A percentile compares a stretch with the other conserved stretches of the same genome.
These are phyloP conservation scores for Morone chrysops DNA, from an alignment of 2,113 vertebrate species.

Conservation along the genomic window DNA sequence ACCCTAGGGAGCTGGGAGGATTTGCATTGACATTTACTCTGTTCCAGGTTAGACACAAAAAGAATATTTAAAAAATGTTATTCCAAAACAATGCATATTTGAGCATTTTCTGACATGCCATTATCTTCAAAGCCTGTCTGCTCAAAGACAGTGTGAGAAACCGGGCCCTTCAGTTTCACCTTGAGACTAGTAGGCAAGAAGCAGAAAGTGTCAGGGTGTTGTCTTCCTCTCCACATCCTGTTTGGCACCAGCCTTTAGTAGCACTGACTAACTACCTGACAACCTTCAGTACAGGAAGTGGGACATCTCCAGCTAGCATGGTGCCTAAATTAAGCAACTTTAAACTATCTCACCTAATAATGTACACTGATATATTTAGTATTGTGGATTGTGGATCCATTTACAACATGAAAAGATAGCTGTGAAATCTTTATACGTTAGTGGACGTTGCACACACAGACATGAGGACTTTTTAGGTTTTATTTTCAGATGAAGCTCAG, in stretches of 20 bases:
- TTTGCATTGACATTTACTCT: neutral
- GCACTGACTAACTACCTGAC: conserved; percentile 15
- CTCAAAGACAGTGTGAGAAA: neutral
- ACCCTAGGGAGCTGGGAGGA: neutral
- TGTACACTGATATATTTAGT: neutral
- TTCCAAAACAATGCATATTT: neutral
- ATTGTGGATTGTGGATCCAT: neutral
- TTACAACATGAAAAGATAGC: neutral
- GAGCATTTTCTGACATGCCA: neutral
- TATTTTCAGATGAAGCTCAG: neutral
- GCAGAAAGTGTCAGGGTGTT: neutral
- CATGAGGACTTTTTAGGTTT: neutral
- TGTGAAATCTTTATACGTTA: too few relatives aligned
- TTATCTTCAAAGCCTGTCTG: neutral
- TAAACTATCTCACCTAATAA: neutral
- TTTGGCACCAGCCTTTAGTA: conserved; percentile 42
- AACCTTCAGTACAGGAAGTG: conserved; percentile 50
- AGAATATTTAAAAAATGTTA: too few relatives aligned
- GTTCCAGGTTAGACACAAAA: neutral
- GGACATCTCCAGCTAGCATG: neutral
- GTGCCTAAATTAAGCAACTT: conserved; percentile 3
- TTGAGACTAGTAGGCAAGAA: neutral
- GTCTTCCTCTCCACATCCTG: conserved; percentile 76
- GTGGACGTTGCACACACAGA: neutral
- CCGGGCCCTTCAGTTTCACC: conserved; percentile 3